Evolutionary conservation across 2,888 invertebrate genomes (phyloP), one percentile per base, ranked within the genome.

Genomic region (Podotricha telesiphe): DNA sequence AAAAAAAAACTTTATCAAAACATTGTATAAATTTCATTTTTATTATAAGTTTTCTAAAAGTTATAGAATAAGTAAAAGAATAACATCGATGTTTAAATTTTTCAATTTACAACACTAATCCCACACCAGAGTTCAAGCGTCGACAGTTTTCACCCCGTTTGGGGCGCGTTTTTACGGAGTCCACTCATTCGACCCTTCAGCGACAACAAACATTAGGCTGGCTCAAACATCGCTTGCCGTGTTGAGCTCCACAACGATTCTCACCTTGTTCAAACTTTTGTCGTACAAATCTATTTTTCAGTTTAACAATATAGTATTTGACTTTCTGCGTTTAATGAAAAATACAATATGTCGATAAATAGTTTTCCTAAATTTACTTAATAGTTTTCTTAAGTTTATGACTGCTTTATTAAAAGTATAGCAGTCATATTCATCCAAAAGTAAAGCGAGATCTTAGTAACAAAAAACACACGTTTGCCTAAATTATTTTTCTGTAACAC

Each of bases 61-160:
- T 28, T 28, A 28, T 8, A 2, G 10, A 19, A 50, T 20, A 50
- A 22, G 10, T 19, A 15, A 13, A 50, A 50, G 20, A 56, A 20
- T 63, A 65, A 61, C 50, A 67, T 61, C 56, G 51, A 53, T 17
- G 62, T 28, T 11, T 28, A 1, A 45, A 61, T 45, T 37, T 19
- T 40, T 34, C n/a, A 47, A 58, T 37, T 65, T 45, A 48, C 69
- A 72, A 77, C 78, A 74, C 77, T 78, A 71, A 71, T 68, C 74
- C 75, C 67, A 68, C 73, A 68, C 73, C 72, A 74, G 80, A 75
- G 82, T 81, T 84, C 82, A 80, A 79, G 77, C 79, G 78, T 59
- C 59, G 45, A 59, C 88, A 87, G 82, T 87, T 88, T 86, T 85
- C 86, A 85, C 85, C 85, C 87, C 83, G 86, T 86, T 84, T 81